Percentiles rank a stretch among this genome's conserved stretches.
Evolutionary conservation across 2,113 vertebrate genomes (phyloP).

Genomic region (Todiramphus saurophagus): DNA sequence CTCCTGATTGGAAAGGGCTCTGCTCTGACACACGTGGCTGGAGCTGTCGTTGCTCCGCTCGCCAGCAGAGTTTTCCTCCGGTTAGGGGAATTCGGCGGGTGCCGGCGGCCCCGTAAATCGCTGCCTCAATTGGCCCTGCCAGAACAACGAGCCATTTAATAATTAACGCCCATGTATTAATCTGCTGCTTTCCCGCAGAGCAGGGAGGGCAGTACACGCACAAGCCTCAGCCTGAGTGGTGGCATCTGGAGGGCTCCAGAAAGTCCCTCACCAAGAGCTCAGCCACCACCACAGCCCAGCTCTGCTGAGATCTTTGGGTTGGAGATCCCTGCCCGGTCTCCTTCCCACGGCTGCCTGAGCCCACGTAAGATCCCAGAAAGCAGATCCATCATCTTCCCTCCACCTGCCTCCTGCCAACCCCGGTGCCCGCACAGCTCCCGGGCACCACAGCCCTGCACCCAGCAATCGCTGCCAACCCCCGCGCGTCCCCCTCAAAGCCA

Average conservation of each 20-base stretch:
- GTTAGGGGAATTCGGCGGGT: background rate
- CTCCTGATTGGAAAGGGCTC: background rate
- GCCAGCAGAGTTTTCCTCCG: background rate
- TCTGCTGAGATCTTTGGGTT: rapidly evolving
- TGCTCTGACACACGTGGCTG: background rate
- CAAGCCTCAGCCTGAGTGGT: background rate
- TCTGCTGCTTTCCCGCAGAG: background rate
- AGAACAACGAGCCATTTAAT: constrained; percentile 26
- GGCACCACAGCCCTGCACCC: rapidly evolving
- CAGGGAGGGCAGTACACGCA: background rate
- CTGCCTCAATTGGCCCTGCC: background rate
- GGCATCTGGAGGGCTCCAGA: background rate
- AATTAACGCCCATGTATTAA: constrained; percentile 19
- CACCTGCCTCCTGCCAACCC: rapidly evolving
- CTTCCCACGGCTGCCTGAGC: rapidly evolving
- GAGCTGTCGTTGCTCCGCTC: background rate
- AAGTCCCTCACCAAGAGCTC: background rate
- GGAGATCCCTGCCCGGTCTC: rapidly evolving
- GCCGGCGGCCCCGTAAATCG: background rate
- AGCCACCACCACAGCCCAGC: background rate
- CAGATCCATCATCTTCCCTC: background rate
- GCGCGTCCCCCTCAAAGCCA: rapidly evolving
- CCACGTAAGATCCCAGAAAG: rapidly evolving
- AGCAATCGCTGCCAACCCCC: rapidly evolving
- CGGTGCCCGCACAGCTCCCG: rapidly evolving